Base-by-base conservation (phyloP, 2,888 invertebrate species). In the Margaritifera margaritifera region DNA sequence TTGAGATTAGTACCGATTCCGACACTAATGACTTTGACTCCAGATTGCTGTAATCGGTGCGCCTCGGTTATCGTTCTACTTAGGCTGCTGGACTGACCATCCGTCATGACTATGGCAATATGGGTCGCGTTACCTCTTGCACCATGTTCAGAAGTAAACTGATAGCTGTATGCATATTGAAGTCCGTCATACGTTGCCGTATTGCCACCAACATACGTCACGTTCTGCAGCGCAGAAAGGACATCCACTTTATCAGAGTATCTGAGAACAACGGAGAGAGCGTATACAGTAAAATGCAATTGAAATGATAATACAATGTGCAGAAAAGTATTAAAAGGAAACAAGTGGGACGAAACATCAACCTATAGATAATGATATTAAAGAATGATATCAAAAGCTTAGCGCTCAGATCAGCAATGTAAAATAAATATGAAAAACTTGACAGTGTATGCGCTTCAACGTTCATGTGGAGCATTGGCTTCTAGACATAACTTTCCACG, bases 31-130 rank as follows among this genome's bases (percentile, higher is more conserved):
- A 67, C 67, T 27, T 54, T 67, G 24, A 64, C 64, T 5, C 64
- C 68, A 5, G 67, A 54, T 6, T 60, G 27, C 52, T 67, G 54
- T 19, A 67, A 56, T 2, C 25, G 2, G 25, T 50, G 11, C 15
- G 67, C 67, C 52, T 67, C 67, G 1, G 31, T 24, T 31, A 31
- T 62, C 11, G 67, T 67, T 27, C 24, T 51, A 22, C 51, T 58
- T 22, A 62, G 25, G 20, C 58, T 58, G 22, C 27, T 54, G 20
- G 67, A 67, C 50, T 62, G 62, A 50, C 67, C 67, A 11, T 67
- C 67, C 19, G 67, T 67, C 27, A 67, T 55, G 27, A 67, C 67
- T 20, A 67, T 54, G 15, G 62, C 67, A 27, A 67, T 67, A 5
- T 62, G 60, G 6, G 67, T 25, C 25, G 62, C 57, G 25, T 62